Percentiles rank a stretch among this genome's conserved stretches.
phyloP scores from a whole-genome alignment of 2,113 vertebrate genomes.

The Calypte anna region DNA sequence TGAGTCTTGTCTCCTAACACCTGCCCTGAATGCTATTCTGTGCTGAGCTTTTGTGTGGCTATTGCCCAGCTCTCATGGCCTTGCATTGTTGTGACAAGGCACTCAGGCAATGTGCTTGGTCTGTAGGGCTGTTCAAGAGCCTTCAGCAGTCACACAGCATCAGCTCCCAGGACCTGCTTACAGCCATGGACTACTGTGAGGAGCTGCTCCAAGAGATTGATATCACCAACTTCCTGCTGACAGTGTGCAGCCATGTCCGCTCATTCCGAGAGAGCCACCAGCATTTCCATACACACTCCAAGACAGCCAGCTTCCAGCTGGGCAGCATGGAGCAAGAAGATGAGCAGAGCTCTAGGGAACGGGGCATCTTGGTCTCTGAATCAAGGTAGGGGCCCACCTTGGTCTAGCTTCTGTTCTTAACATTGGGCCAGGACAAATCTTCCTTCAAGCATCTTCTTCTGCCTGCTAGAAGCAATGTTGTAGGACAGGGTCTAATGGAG shows the following conservation, averaged over 20 bases:
- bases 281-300: constrained; percentile 8
- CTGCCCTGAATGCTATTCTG: background rate
- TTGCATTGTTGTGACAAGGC: background rate
- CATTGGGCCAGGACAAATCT: background rate
- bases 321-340: constrained; percentile 78
- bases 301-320: constrained; percentile 80
- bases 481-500: background rate
- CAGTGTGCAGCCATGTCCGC: constrained; percentile 90
- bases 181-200: constrained; percentile 96
- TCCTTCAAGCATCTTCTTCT: background rate
- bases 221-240: constrained; percentile 91
- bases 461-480: background rate
- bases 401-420: background rate
- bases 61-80: background rate
- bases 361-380: constrained; percentile 76
- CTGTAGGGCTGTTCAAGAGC: constrained; percentile 87
- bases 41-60: background rate
- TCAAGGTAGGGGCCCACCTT: constrained; percentile 78
- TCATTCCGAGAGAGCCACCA: constrained; percentile 78
- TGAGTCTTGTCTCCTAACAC: background rate
- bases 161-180: constrained; percentile 89
- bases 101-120: background rate
- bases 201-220: constrained; percentile 96
- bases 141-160: constrained; percentile 90
- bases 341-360: constrained; percentile 66